Percentiles rank a stretch among this genome's conserved stretches.
Conservation (phyloP, 2,888 invertebrate genomes). For the Tachystola acroxantha region DNA sequence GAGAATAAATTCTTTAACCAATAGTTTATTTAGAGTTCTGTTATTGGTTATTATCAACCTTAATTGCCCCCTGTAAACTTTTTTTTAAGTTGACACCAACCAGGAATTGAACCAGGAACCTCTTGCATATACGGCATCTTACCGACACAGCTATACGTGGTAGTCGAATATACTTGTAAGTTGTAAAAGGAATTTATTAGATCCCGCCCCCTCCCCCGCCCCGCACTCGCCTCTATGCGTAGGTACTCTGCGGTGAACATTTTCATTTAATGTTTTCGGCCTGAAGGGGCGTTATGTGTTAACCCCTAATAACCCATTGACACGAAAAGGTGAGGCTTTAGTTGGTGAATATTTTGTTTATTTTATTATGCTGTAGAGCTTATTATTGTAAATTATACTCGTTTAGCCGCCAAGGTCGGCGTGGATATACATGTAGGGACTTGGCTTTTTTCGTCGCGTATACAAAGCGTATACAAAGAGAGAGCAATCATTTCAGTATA, state of each 20-base stretch:
- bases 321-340: constrained; percentile 33
- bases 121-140: too few relatives aligned
- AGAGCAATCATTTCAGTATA: too few relatives aligned
- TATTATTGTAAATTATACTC: constrained; percentile 2
- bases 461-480: too few relatives aligned
- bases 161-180: constrained; percentile 1
- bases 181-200: constrained; percentile 37
- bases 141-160: too few relatives aligned
- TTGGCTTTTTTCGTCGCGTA: too few relatives aligned
- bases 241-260: constrained; percentile 42
- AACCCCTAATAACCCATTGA: constrained; percentile 56
- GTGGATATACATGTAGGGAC: too few relatives aligned
- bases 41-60: too few relatives aligned
- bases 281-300: constrained; percentile 52
- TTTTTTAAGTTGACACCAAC: too few relatives aligned
- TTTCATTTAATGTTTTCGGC: constrained; percentile 58
- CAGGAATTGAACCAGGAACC: too few relatives aligned
- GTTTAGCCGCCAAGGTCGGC: background rate
- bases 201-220: constrained; percentile 26
- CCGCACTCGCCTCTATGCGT: constrained; percentile 10
- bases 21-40: too few relatives aligned
- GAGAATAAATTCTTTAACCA: too few relatives aligned
- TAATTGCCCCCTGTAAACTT: too few relatives aligned
- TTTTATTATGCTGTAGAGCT: background rate
- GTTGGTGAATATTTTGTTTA: constrained; percentile 1